Percentiles rank a stretch among this genome's conserved stretches.
phyloP scores from a whole-genome alignment of 2,888 invertebrate genomes.

The Callimorpha dominula region DNA sequence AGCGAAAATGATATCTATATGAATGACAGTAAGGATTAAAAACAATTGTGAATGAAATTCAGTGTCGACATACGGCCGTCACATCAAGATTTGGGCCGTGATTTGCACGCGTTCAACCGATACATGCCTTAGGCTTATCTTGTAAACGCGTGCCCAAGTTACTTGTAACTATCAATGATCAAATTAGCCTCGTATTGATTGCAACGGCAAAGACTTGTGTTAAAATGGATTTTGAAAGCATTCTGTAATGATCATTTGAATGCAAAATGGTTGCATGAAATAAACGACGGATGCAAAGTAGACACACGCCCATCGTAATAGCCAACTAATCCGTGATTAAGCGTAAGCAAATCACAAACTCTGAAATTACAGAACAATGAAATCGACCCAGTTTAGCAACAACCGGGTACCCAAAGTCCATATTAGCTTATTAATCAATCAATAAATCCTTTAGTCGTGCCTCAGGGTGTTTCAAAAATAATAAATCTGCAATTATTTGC shows the following conservation, averaged over 20 bases:
- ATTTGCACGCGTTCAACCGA: slow-evolving; percentile 54
- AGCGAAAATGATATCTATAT: slow-evolving; percentile 45
- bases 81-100: slow-evolving; percentile 55
- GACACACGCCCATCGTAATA: slow-evolving; percentile 46
- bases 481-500: slow-evolving; percentile 62
- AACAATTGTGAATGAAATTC: slow-evolving; percentile 18
- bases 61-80: slow-evolving; percentile 61
- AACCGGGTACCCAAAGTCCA: slow-evolving; percentile 47
- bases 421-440: slow-evolving; percentile 71
- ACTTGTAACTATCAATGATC: slow-evolving; percentile 34
- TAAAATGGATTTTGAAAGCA: slow-evolving; percentile 1
- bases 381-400: slow-evolving; percentile 69
- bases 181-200: slow-evolving; percentile 31
- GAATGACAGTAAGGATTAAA: slow-evolving; percentile 35
- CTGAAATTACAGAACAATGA: slow-evolving; percentile 62
- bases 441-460: slow-evolving; percentile 65
- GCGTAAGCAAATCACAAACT: slow-evolving; percentile 42
- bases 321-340: slow-evolving; percentile 46
- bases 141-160: slow-evolving; percentile 23
- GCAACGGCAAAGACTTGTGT: slow-evolving; percentile 3
- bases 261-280: slow-evolving; percentile 38
- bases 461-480: slow-evolving; percentile 63
- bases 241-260: slow-evolving; percentile 20
- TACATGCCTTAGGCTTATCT: slow-evolving; percentile 42
- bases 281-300: slow-evolving; percentile 50